phyloP scores from a whole-genome alignment of 2,113 vertebrate genomes.

The Takifugu flavidus region DNA sequence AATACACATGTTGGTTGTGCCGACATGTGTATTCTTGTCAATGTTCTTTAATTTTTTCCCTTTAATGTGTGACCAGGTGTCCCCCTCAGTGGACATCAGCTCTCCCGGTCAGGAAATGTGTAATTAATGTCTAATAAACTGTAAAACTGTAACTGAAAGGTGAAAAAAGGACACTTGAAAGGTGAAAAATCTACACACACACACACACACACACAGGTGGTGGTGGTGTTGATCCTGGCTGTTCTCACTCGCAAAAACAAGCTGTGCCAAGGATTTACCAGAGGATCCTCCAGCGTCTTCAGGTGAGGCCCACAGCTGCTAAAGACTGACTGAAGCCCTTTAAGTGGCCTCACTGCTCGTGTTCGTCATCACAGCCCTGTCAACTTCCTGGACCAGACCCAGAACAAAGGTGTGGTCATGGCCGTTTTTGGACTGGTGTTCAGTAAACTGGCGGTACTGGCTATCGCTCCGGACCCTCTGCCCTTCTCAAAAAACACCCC shows the following conservation, averaged over 20 bases:
- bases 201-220: constrained; percentile 64
- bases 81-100: too few relatives aligned
- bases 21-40: background rate
- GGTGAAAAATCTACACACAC: too few relatives aligned
- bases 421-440: constrained; percentile 81
- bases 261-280: constrained; percentile 61
- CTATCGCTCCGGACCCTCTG: constrained; percentile 75
- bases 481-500: constrained; percentile 70
- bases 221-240: constrained; percentile 73
- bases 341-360: background rate
- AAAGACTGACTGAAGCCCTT: background rate
- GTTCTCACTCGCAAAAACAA: constrained; percentile 71
- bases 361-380: constrained; percentile 70
- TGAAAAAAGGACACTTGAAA: too few relatives aligned
- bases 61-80: background rate
- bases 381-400: constrained; percentile 80
- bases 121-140: too few relatives aligned
- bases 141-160: too few relatives aligned
- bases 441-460: constrained; percentile 78
- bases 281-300: constrained; percentile 74
- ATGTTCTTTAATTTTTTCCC: background rate
- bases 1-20: too few relatives aligned
- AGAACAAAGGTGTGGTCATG: constrained; percentile 62
- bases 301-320: constrained; percentile 67
- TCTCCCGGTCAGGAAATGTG: too few relatives aligned